phyloP scores from a whole-genome alignment of 2,888 invertebrate species.

The Papilio elwesi region DNA sequence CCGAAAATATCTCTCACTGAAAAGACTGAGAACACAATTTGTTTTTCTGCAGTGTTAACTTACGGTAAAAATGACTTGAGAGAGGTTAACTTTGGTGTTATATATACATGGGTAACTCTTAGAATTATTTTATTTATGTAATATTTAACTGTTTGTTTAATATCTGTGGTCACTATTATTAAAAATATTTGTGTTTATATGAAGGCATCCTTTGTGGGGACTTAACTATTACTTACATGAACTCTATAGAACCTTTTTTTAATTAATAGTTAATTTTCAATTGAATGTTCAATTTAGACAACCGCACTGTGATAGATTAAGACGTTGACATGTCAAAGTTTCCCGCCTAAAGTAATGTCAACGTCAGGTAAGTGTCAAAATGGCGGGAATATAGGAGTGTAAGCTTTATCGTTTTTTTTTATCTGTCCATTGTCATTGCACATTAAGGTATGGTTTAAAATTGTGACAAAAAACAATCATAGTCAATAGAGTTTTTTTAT shows the following conservation, averaged over 20 bases:
- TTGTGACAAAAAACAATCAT: slow-evolving; percentile 4
- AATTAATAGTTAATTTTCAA: neutral
- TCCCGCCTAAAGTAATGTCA: slow-evolving; percentile 15
- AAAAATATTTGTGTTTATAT: too few species aligned
- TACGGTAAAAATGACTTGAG: too few species aligned
- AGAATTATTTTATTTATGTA: too few species aligned
- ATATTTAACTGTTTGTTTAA: too few species aligned
- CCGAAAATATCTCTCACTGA: too few species aligned
- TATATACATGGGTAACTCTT: too few species aligned
- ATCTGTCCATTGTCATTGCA: slow-evolving; percentile 37
- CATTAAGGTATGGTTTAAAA: slow-evolving; percentile 35
- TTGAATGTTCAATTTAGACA: neutral
- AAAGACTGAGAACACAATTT: too few species aligned
- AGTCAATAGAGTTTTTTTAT: neutral
- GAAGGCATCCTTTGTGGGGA: too few species aligned
- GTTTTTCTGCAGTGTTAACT: too few species aligned
- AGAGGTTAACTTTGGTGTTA: too few species aligned
- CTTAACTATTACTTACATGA: too few species aligned
- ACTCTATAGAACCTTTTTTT: neutral
- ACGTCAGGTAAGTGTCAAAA: slow-evolving; percentile 29
- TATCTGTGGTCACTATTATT: too few species aligned
- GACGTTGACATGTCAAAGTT: slow-evolving; percentile 20
- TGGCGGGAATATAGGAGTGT: slow-evolving; percentile 21
- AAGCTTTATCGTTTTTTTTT: slow-evolving; percentile 21
- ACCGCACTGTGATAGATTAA: slow-evolving; percentile 11